Evolutionary conservation across 2,888 invertebrate species (phyloP), one percentile per base, ranked within the genome.

Genomic region (Patella ulyssiponensis): DNA sequence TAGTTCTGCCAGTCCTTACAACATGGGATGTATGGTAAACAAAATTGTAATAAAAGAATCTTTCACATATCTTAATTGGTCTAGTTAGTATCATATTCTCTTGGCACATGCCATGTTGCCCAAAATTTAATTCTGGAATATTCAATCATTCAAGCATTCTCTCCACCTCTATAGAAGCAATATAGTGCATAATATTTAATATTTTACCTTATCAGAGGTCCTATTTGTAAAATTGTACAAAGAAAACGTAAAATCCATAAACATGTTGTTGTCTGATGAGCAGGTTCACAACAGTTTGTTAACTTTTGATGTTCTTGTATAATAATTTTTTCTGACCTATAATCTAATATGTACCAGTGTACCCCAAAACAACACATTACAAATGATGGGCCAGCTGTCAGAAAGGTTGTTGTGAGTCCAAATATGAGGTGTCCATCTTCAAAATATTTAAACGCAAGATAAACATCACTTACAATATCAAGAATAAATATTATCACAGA

Each of bases 151-250:
- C 17, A 53, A 51, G 5, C 27, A 44, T 51, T 15, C 33, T 51
- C n/a, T 15, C n/a, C n/a, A 27, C 11, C 52, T 70, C 51, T 52
- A 15, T 44, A 52, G 1, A 73, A 23, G 17, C 52, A 64, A 33
- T 5, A 27, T 17, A 27, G 4, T 15, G 0, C 15, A n/a, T 69
- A 64, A 12, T n/a, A 52, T 17, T 52, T 20, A 54, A 44, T 12
- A 23, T 12, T 74, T 79, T 85, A 88, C 89, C 89, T 86, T 27
- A 88, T 84, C 69, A 88, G 85, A 74, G 88, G 88, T 71, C 88
- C 88, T 81, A 86, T 78, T 78, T 86, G 86, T 3, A 87, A 81
- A n/a, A 87, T 72, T 4, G 88, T 88, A 76, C 87, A 83, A 17
- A 86, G 56, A 54, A 88, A 84, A 75, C 88, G 81, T 20, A 81